Percentiles rank a stretch among this genome's conserved stretches.
phyloP scores from a whole-genome alignment of 2,113 vertebrate genomes.

The Mirounga angustirostris region DNA sequence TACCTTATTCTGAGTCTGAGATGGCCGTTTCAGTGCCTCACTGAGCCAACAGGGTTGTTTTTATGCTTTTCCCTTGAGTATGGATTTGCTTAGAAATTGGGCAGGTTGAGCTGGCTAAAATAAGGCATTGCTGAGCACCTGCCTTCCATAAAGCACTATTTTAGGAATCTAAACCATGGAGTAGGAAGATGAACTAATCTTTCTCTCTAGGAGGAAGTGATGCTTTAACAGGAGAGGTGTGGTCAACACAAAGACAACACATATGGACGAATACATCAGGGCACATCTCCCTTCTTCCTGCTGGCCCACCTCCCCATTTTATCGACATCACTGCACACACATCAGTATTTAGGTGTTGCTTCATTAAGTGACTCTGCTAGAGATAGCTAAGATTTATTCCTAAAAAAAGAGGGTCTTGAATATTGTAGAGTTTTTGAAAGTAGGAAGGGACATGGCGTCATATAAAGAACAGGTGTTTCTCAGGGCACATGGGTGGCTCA shows the following conservation, averaged over 20 bases:
- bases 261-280: too few species aligned
- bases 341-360: neutral
- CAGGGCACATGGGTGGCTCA: neutral
- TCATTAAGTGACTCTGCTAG: neutral
- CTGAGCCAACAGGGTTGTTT: neutral
- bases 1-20: neutral
- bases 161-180: neutral
- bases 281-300: too few species aligned
- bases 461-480: neutral
- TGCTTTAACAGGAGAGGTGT: neutral
- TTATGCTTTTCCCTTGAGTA: neutral
- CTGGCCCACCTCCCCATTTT: neutral
- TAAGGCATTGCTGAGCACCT: neutral
- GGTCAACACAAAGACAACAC: neutral
- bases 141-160: neutral
- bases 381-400: neutral
- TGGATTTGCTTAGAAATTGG: neutral
- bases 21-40: neutral
- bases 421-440: neutral
- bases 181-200: neutral
- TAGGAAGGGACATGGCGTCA: neutral
- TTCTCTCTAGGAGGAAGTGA: neutral
- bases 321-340: neutral
- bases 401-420: neutral
- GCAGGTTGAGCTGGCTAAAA: neutral